Evolutionary conservation across 1,140 invertebrate genomes (phyloP).

Genomic region (Pectinophora gossypiella): DNA sequence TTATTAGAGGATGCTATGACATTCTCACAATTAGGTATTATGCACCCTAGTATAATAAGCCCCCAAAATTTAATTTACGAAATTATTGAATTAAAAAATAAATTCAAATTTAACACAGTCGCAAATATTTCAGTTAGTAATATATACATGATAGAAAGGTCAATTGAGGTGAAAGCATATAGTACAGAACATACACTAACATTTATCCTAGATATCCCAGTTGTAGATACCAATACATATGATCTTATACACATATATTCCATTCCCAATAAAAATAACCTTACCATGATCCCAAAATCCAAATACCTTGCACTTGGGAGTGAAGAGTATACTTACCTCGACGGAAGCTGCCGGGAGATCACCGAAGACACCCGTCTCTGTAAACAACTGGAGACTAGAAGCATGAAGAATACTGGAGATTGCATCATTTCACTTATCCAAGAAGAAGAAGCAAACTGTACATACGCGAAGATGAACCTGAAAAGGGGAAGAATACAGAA

Average conservation of each 20-base stretch:
- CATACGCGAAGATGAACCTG: neutral
- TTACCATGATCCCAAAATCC: constrained; percentile 5
- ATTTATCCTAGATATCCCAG: constrained; percentile 1
- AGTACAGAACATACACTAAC: constrained; percentile 1
- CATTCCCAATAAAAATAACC: neutral
- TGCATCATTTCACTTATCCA: neutral
- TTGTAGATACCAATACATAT: neutral
- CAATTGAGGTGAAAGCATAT: constrained; percentile 2
- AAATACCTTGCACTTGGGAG: constrained; percentile 6
- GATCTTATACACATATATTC: constrained; percentile 1
- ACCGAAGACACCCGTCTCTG: neutral
- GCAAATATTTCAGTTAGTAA: neutral
- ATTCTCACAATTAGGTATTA: too few species aligned
- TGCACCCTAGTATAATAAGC: too few species aligned
- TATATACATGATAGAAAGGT: neutral
- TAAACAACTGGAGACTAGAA: neutral
- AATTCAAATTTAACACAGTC: neutral
- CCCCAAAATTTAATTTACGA: too few species aligned
- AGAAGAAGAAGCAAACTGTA: neutral
- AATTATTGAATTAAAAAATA: too few species aligned
- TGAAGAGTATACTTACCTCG: constrained; percentile 5
- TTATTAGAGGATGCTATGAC: too few species aligned
- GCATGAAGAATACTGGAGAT: neutral
- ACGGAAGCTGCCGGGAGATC: neutral
- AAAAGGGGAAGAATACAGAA: neutral